phyloP scores from a whole-genome alignment of 2,113 vertebrate genomes.

The Ascaphus truei region DNA sequence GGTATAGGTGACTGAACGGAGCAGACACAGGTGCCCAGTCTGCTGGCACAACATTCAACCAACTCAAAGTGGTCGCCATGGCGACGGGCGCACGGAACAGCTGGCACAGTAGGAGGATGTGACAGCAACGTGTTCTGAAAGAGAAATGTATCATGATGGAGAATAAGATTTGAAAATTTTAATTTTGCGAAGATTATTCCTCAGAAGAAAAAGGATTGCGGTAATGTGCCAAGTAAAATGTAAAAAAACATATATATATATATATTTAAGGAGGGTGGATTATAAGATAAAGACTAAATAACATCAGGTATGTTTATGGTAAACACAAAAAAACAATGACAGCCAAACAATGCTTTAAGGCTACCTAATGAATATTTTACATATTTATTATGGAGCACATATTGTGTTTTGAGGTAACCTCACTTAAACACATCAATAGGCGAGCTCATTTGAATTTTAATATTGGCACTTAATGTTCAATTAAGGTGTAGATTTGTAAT shows the following conservation, averaged over 20 bases:
- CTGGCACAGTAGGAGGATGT: conserved; percentile 33
- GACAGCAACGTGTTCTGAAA: conserved; percentile 31
- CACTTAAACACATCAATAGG: background rate
- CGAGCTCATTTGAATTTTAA: conserved; percentile 22
- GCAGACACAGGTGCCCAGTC: conserved; percentile 30
- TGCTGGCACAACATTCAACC: conserved; percentile 29
- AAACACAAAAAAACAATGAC: no score
- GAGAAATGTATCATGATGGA: conserved; percentile 30
- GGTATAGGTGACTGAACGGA: conserved; percentile 14
- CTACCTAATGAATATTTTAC: no score
- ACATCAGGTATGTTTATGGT: no score
- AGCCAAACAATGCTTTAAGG: no score
- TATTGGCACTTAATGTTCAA: conserved; percentile 29
- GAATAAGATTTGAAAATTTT: conserved; percentile 18
- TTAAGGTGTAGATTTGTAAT: conserved; percentile 3
- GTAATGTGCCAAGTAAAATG: no score
- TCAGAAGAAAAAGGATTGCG: conserved; percentile 1
- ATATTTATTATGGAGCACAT: conserved; percentile 1
- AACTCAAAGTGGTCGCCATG: conserved; percentile 29
- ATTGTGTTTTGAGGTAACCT: conserved; percentile 7
- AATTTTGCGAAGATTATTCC: conserved; percentile 21
- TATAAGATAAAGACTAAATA: no score
- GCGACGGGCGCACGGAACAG: conserved; percentile 25
- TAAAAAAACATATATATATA: no score
- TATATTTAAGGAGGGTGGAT: no score